Conservation (phyloP, 1,140 invertebrate genomes). For the Conus betulinus region DNA sequence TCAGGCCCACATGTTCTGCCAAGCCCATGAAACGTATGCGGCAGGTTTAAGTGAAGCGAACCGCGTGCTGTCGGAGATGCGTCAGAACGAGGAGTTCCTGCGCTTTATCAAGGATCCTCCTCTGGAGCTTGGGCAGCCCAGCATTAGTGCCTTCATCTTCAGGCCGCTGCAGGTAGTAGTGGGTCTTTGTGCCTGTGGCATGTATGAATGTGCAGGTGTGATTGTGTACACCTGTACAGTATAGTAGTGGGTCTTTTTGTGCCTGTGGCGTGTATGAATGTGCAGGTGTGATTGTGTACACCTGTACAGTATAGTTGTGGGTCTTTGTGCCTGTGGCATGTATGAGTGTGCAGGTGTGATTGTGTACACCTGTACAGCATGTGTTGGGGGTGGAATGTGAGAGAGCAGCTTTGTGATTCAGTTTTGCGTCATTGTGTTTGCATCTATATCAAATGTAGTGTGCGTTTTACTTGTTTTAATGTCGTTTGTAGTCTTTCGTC, state of each 20-base stretch:
- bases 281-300: background rate
- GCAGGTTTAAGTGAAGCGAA: slow-evolving; percentile 64
- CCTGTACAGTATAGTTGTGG: too few species aligned
- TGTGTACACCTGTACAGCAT: too few species aligned
- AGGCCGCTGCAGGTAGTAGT: slow-evolving; percentile 56
- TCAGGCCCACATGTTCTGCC: slow-evolving; percentile 68
- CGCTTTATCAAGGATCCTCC: slow-evolving; percentile 65
- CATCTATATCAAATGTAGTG: too few species aligned
- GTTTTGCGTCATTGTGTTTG: too few species aligned
- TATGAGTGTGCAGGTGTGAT: background rate
- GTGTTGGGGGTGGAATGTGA: too few species aligned
- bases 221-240: too few species aligned
- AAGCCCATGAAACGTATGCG: slow-evolving; percentile 69
- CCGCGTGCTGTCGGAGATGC: slow-evolving; percentile 55
- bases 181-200: background rate
- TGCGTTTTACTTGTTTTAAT: too few species aligned
- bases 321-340: background rate
- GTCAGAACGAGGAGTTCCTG: slow-evolving; percentile 63
- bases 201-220: background rate
- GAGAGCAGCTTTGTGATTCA: too few species aligned
- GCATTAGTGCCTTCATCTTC: slow-evolving; percentile 68
- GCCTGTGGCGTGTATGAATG: background rate
- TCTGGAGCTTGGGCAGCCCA: slow-evolving; percentile 53
- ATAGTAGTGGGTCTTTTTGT: background rate
- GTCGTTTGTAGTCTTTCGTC: too few species aligned